Percentiles rank a stretch among this genome's conserved stretches.
Evolutionary conservation across 2,888 invertebrate species (phyloP).

Genomic region (Caenorhabditis parvicauda): DNA sequence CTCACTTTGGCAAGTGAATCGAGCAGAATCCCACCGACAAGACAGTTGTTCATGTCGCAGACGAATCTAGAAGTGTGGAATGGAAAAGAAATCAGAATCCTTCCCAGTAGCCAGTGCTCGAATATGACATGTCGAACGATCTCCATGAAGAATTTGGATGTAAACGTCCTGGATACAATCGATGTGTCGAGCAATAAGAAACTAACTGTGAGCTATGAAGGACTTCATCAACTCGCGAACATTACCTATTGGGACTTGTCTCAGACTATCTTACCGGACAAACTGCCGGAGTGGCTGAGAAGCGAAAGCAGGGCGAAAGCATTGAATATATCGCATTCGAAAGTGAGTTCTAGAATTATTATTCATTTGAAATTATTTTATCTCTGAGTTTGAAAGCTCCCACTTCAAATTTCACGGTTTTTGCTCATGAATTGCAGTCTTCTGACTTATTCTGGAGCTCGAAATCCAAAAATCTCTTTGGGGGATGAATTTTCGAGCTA

Average conservation of each 20-base stretch:
- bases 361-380: background rate
- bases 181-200: slow-evolving; percentile 42
- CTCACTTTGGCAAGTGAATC: slow-evolving; percentile 30
- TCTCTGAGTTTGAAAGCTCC: background rate
- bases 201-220: slow-evolving; percentile 32
- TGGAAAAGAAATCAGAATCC: slow-evolving; percentile 7
- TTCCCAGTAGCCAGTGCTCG: background rate
- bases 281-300: slow-evolving; percentile 35
- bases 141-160: too few relatives aligned
- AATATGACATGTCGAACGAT: background rate
- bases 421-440: too few relatives aligned
- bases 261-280: slow-evolving; percentile 19
- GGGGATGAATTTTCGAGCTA: too few relatives aligned
- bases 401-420: too few relatives aligned
- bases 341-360: background rate
- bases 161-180: too few relatives aligned
- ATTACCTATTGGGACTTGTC: slow-evolving; percentile 32
- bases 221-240: slow-evolving; percentile 31
- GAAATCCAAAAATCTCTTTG: too few relatives aligned
- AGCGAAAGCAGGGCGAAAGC: slow-evolving; percentile 23
- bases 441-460: too few relatives aligned
- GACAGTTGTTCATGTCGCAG: slow-evolving; percentile 44
- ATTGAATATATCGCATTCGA: slow-evolving; percentile 41
- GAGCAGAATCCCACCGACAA: slow-evolving; percentile 36
- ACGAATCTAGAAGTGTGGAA: slow-evolving; percentile 41